These are phyloP conservation scores for Pyrochroa serraticornis DNA, from an alignment of 2,888 invertebrate species.

Conservation along the genomic window DNA sequence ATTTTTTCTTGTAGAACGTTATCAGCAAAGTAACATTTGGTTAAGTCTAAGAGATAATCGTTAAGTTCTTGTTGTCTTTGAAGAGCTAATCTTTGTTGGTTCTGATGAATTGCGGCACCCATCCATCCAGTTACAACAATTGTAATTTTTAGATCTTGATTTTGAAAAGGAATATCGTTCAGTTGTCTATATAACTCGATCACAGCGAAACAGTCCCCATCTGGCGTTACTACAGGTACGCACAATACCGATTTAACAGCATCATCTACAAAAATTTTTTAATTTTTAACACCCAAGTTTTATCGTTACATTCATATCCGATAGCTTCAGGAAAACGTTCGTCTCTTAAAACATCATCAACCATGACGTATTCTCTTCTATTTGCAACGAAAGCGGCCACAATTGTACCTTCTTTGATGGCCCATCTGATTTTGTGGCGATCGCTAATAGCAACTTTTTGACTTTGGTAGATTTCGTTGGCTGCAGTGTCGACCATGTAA, in stretches of 20 bases:
- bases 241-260: constrained; percentile 65
- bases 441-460: constrained; percentile 58
- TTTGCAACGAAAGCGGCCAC: constrained; percentile 65
- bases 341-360: constrained; percentile 64
- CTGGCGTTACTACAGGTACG: constrained; percentile 66
- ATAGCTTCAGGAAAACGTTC: constrained; percentile 65
- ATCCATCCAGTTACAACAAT: constrained; percentile 57
- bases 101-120: constrained; percentile 58
- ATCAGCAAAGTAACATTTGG: constrained; percentile 63
- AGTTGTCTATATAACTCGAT: constrained; percentile 63
- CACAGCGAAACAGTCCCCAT: constrained; percentile 65
- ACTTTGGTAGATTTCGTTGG: constrained; percentile 64
- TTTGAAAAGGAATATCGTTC: constrained; percentile 44
- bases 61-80: constrained; percentile 56
- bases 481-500: constrained; percentile 62
- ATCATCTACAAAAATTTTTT: constrained; percentile 55
- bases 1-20: constrained; percentile 63
- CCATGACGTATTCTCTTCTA: constrained; percentile 62
- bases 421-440: constrained; percentile 64
- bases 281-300: too few relatives aligned
- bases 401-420: constrained; percentile 62
- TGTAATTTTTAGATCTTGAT: constrained; percentile 52
- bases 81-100: constrained; percentile 50
- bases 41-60: constrained; percentile 54
- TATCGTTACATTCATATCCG: constrained; percentile 51